Evolutionary conservation across 2,888 invertebrate species (phyloP).

Genomic region (Spisula subtruncata): DNA sequence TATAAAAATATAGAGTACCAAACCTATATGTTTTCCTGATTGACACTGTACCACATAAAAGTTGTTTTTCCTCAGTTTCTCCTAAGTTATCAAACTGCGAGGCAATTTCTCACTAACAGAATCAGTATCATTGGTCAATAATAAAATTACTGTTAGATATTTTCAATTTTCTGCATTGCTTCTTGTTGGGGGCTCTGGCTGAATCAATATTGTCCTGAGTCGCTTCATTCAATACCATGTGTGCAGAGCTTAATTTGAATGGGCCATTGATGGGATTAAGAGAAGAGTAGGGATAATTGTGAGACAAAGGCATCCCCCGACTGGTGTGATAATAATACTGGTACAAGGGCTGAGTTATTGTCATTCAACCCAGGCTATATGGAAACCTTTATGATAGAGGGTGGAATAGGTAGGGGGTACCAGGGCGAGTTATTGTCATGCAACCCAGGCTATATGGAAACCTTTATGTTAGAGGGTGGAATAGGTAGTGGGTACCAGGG

Average conservation of each 20-base stretch:
- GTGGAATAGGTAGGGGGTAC: neutral
- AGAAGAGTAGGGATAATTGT: constrained; percentile 77
- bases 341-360: constrained; percentile 44
- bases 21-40: neutral
- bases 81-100: neutral
- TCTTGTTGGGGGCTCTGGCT: neutral
- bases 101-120: constrained; percentile 25
- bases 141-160: constrained; percentile 21
- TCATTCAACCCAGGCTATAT: constrained; percentile 29
- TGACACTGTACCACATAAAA: constrained; percentile 17
- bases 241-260: constrained; percentile 72
- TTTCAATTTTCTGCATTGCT: constrained; percentile 34
- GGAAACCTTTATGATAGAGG: neutral
- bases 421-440: constrained; percentile 26
- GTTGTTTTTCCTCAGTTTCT: neutral
- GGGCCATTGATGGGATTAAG: constrained; percentile 76
- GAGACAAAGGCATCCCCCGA: constrained; percentile 75
- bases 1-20: neutral
- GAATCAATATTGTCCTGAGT: constrained; percentile 66
- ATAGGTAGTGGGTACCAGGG: too few species aligned
- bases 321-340: constrained; percentile 76
- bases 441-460: constrained; percentile 15
- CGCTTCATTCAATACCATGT: constrained; percentile 64
- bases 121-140: constrained; percentile 28
- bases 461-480: neutral